Evolutionary conservation across 2,113 vertebrate species (phyloP), one percentile per base, ranked within the genome.

Genomic region (Pteronura brasiliensis): DNA sequence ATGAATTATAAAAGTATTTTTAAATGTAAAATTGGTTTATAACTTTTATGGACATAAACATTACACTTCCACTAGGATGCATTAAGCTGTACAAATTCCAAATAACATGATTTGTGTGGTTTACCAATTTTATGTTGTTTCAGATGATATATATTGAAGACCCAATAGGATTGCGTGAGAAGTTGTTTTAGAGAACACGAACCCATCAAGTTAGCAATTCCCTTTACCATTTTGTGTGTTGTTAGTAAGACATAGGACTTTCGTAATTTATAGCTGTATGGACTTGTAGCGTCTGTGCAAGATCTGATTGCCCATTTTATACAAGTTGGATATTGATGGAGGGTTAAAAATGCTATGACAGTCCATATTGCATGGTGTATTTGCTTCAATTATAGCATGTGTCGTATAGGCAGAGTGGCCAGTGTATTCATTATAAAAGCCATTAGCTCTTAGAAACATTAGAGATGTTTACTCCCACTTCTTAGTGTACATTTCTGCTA

Each of bases 21-120:
- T 98, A 97, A 96, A 96, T 95, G 88, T 39, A 63, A 95, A 96
- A 44, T 91, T 93, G 39, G 44, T 97, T 93, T 95, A 10, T 96
- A 71, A 76, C 36, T 71, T 85, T 90, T 18, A 88, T 21, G 63
- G 34, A 92, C 44, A 71, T 74, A 59, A 76, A 90, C 29, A n/a
- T 71, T 85, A 80, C 31, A 49, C 61, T 83, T 27, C 47, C 65
- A 31, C 44, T 42, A 57, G 11, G 39, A 8, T 92, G 5, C 36
- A 47, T 91, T 86, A 83, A 80, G 42, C 90, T 97, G 65, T 88
- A 61, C 31, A 95, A 29, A 57, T 92, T 92, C 34, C 13, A 80
- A n/a, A 83, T 36, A 96, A 83, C 20, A 12, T 36, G 25, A 36
- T 92, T 65, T 95, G 55, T 95, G n/a, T 92, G 55, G 11, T 42